Base-by-base conservation (phyloP, 2,888 invertebrate genomes). In the Leptinotarsa tumamoca region DNA sequence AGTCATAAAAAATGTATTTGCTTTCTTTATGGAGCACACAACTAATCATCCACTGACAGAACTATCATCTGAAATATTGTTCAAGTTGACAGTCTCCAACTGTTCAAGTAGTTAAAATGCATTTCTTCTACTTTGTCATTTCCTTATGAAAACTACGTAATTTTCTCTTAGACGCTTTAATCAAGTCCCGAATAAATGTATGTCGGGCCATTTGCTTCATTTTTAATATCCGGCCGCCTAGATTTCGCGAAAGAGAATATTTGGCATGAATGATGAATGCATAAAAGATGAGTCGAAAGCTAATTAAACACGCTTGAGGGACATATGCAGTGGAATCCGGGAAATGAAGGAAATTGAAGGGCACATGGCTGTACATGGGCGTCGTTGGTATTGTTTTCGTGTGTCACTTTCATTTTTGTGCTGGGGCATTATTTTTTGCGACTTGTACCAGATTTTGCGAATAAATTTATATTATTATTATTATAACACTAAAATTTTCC, bases 221-320 rank as follows among this genome's bases (percentile, higher is more conserved):
- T 63, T 63, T 63, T 63, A 63, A 63, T 63, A 63, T 33, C 63
- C 63, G 33, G 23, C 5, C 23, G 27, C 63, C 17, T 27, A 63
- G 33, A 63, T 63, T 63, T 17, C 17, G 63, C 33, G 33, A 63
- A 63, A 63, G 63, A 63, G 63, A 63, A 63, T 63, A 63, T 63
- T 63, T 33, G 33, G 27, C n/a, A 4, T 33, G 63, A 33, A 63
- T 63, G 33, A 63, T 33, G 63, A 63, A 63, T 63, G 27, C 63
- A 63, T 63, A 27, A 63, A 63, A 63, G 33, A 63, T 63, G 63
- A 63, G 63, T 63, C 27, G 33, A 18, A 63, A 63, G 63, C 63
- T 27, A 63, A 63, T 63, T 63, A 21, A 63, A 63, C 63, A 33
- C 5, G 17, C 27, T 33, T 18, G 27, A 10, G 63, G 17, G 27